phyloP scores from a whole-genome alignment of 2,797 vertebrate species.

The Eulemur albifrons region DNA sequence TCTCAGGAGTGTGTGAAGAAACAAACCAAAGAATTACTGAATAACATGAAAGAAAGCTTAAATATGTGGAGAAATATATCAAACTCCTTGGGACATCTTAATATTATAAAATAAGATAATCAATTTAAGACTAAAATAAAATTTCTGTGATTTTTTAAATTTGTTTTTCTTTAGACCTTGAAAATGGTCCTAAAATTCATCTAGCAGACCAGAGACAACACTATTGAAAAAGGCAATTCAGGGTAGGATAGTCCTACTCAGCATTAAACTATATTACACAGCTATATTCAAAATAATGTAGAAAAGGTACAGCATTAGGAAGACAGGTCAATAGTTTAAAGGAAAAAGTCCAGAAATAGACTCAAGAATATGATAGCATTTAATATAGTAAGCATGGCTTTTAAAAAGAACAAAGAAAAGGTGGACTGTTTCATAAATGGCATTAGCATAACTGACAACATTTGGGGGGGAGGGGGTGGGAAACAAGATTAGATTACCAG shows the following conservation, averaged over 20 bases:
- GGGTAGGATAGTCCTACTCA: background rate
- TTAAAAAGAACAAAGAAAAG: slow-evolving; percentile 38
- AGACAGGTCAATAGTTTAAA: background rate
- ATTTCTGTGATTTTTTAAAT: background rate
- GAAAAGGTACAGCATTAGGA: background rate
- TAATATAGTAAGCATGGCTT: background rate
- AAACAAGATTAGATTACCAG: background rate
- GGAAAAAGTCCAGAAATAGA: background rate
- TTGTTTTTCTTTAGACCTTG: background rate
- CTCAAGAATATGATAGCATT: background rate
- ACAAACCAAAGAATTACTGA: background rate
- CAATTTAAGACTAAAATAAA: slow-evolving; percentile 2
- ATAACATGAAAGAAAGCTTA: background rate
- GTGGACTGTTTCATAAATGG: slow-evolving; percentile 15
- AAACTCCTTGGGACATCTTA: background rate
- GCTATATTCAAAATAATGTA: background rate
- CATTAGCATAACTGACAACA: background rate
- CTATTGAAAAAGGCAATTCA: background rate
- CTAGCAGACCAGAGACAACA: background rate
- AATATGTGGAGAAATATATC: background rate
- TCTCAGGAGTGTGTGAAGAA: background rate
- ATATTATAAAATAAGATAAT: slow-evolving; percentile 16
- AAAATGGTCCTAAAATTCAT: slow-evolving; percentile 38
- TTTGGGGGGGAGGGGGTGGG: background rate
- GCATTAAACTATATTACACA: background rate